Evolutionary conservation across 2,113 vertebrate species (phyloP).

Genomic region (Anser cygnoides): DNA sequence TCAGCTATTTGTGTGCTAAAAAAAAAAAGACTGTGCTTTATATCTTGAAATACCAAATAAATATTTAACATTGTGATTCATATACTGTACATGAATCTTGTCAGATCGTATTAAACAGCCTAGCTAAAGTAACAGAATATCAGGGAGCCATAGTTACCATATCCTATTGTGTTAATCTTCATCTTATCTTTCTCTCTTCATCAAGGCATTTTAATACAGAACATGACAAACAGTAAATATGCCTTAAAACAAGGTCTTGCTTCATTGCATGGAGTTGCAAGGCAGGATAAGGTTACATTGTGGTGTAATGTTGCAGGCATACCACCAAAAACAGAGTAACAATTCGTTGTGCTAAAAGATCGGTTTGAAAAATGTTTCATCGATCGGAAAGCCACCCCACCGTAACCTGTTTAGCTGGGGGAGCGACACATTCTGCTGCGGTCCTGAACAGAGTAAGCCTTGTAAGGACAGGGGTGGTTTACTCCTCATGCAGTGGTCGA

Average conservation of each 20-base stretch:
- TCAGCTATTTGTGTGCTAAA: neutral
- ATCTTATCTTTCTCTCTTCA: neutral
- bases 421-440: neutral
- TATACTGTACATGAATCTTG: neutral
- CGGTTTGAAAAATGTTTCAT: neutral
- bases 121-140: neutral
- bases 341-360: neutral
- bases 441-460: neutral
- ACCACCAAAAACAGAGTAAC: neutral
- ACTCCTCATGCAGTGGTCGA: rapidly evolving
- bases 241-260: neutral
- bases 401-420: neutral
- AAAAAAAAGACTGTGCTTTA: neutral
- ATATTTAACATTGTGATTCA: neutral
- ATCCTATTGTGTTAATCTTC: neutral
- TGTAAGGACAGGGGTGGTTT: neutral
- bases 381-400: neutral
- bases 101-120: neutral
- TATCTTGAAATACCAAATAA: neutral
- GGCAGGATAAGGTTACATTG: neutral
- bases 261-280: neutral
- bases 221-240: neutral
- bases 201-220: neutral
- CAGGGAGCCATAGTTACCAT: neutral
- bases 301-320: neutral